Evolutionary conservation across 2,888 invertebrate genomes (phyloP), one percentile per base, ranked within the genome.

Genomic region (Limnephilus auricula): DNA sequence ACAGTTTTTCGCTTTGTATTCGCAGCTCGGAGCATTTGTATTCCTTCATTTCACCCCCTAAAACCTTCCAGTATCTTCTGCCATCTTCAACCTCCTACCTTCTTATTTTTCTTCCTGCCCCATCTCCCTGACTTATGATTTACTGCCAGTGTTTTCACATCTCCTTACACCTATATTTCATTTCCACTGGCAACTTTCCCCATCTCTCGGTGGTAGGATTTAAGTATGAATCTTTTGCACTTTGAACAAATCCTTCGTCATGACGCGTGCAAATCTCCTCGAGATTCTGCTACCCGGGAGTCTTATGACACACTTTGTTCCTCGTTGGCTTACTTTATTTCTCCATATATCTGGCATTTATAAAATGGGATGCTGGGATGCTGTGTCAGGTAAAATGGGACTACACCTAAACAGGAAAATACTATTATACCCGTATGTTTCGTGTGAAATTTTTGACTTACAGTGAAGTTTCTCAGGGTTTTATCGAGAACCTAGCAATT

Each of bases 121-220:
- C 79, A 37, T 32, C 79, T 82, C 31, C 87, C 34, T 30, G 40
- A 40, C 65, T 90, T 90, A 92, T 93, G 93, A 93, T 93, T 93
- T 93, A 93, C 92, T 87, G 88, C 89, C 89, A 89, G 92, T 92
- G 92, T 93, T 93, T 92, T 93, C 93, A 93, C 93, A 93, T 92
- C 92, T 92, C 92, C 92, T 92, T 93, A 92, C 93, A 86, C 92
- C 91, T 93, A 93, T 93, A 92, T 93, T 93, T 93, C 93, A 92
- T 91, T 93, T 90, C 90, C 87, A 40, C 92, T 90, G 86, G 82
- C 90, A 90, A 86, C 91, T 92, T 91, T 91, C 65, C 85, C 92
- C 86, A 91, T 92, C 90, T 89, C 91, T 84, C 90, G 91, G 89
- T 89, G 84, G 82, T 91, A 91, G 89, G 30, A 50, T 65, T 25